Evolutionary conservation across 2,888 invertebrate genomes (phyloP), one percentile per base, ranked within the genome.

Genomic region (Cepaea hortensis): DNA sequence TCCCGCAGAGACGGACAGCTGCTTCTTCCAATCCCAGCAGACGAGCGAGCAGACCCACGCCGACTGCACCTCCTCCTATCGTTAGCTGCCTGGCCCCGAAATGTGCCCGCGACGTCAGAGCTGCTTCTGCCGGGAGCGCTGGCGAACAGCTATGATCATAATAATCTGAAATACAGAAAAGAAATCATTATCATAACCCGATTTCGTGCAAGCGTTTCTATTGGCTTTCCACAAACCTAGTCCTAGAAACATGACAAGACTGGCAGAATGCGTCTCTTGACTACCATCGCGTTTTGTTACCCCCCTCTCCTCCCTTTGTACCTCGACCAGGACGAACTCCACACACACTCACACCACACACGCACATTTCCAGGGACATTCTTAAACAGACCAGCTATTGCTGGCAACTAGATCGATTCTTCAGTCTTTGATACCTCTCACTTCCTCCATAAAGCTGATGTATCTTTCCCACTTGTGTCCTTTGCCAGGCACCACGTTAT

Each of bases 171-270:
- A 85, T 79, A 79, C 70, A 85, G 79, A 85, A 77, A 80, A 83
- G 68, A 87, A 87, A 61, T 70, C 83, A 83, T 84, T 87, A 81
- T 86, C 86, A 86, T 81, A 86, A 85, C 76, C 76, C 23, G 70
- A 72, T 73, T 82, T 73, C 50, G 15, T 62, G 80, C 79, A 23
- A 55, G 79, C 85, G 77, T 77, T 85, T 65, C 85, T 77, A 85
- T 85, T 85, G 85, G 85, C 85, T 85, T 85, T 85, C 85, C 23
- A 55, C 55, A 76, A 62, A 50, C 73, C 55, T 76, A 50, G 79
- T 50, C 76, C 48, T 48, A 46, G 73, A 75, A 76, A 84, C 75
- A 84, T 76, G 76, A 76, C 84, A 46, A 68, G 84, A 46, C 76
- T 46, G 75, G 75, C 55, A 50, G 48, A 50, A 70, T 61, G 70